phyloP scores from a whole-genome alignment of 2,113 vertebrate species.

The Neoarius graeffei region DNA sequence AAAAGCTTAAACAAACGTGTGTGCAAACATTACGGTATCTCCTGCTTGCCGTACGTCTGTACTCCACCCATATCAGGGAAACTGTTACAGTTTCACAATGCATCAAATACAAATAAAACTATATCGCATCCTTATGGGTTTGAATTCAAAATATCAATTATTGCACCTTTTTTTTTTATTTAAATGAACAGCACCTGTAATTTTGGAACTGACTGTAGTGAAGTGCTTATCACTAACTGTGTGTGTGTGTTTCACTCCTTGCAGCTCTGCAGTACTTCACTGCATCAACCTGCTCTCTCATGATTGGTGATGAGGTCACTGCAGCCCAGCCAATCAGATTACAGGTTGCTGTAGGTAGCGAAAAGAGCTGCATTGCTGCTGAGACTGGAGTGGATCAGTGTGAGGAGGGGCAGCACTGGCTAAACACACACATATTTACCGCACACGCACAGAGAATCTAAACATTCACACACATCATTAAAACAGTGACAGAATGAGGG shows the following conservation, averaged over 20 bases:
- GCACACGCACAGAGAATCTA: background rate
- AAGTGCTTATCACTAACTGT: constrained; percentile 1
- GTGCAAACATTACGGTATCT: too few species aligned
- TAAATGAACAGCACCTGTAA: background rate
- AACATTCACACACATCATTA: background rate
- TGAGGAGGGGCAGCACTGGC: constrained; percentile 1
- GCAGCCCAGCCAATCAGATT: constrained; percentile 40
- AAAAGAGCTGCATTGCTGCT: constrained; percentile 24
- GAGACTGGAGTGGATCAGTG: background rate
- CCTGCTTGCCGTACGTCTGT: too few species aligned
- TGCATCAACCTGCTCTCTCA: constrained; percentile 68
- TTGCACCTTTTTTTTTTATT: too few species aligned
- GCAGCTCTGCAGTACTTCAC: constrained; percentile 61
- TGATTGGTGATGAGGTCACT: constrained; percentile 68
- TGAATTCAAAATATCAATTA: too few species aligned
- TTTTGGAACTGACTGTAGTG: background rate
- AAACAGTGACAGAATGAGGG: constrained; percentile 81
- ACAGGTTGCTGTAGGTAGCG: background rate
- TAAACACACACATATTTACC: background rate
- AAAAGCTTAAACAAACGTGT: too few species aligned
- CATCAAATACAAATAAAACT: too few species aligned
- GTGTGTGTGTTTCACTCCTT: constrained; percentile 8
- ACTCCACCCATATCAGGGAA: too few species aligned
- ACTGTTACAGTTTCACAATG: too few species aligned
- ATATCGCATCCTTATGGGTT: too few species aligned